phyloP scores from a whole-genome alignment of 2,113 vertebrate genomes.

The Mus spicilegus region DNA sequence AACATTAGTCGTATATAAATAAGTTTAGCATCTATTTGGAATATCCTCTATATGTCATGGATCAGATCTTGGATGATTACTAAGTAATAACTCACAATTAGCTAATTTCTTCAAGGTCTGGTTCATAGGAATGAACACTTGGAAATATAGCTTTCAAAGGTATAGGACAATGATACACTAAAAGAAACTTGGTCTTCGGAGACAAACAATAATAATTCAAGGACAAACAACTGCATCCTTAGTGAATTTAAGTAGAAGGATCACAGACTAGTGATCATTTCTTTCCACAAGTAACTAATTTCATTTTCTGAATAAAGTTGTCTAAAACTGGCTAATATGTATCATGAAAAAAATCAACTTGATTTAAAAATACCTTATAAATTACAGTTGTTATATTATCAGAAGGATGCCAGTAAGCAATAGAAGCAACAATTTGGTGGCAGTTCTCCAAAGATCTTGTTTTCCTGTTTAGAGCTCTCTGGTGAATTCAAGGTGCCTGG shows the following conservation, averaged over 20 bases:
- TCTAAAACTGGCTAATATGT: not conserved
- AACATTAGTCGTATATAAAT: not conserved
- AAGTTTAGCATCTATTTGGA: not conserved
- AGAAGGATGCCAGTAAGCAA: slow-evolving; percentile 3
- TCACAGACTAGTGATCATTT: not conserved
- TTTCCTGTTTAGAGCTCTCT: slow-evolving; percentile 53
- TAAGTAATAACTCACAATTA: not conserved
- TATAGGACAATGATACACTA: not conserved
- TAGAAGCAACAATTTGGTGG: slow-evolving; percentile 60
- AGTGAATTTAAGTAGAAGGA: not conserved
- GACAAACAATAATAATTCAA: not conserved
- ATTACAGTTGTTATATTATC: slow-evolving; percentile 61
- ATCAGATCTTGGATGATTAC: not conserved
- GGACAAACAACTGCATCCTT: not conserved
- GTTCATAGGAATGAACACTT: not conserved
- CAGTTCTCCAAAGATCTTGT: slow-evolving; percentile 66
- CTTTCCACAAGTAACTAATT: not conserved
- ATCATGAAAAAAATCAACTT: slow-evolving; percentile 40
- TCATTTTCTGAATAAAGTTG: not conserved
- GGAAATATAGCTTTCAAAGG: rapidly evolving
- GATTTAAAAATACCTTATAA: slow-evolving; percentile 44
- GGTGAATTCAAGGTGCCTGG: slow-evolving; percentile 38
- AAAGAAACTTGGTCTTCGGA: not conserved
- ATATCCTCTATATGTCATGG: not conserved
- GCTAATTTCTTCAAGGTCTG: not conserved